These are phyloP conservation scores for Atta texana DNA, from an alignment of 1,140 invertebrate species.

Conservation along the genomic window DNA sequence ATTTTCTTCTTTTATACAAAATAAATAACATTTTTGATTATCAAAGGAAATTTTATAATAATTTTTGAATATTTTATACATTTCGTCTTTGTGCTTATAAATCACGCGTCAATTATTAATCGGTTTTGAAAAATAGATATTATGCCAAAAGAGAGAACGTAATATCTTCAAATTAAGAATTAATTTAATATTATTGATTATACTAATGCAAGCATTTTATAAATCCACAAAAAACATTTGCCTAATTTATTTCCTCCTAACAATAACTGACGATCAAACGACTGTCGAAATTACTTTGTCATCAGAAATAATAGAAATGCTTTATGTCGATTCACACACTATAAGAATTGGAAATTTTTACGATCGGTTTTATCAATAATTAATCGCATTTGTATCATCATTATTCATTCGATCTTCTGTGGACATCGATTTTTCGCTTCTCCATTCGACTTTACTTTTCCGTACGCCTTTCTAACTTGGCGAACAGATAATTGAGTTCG, in stretches of 20 bases:
- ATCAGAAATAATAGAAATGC: background rate
- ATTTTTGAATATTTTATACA: background rate
- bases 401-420: background rate
- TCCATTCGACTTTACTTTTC: background rate
- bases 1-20: background rate
- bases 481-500: constrained; percentile 32
- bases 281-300: background rate
- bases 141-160: background rate
- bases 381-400: background rate
- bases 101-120: background rate
- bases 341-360: background rate
- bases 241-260: background rate
- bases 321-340: background rate
- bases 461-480: background rate
- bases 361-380: background rate
- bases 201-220: background rate
- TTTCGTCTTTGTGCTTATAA: background rate
- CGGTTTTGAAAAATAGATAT: background rate
- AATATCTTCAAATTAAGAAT: background rate
- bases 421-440: constrained; percentile 23
- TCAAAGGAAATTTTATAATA: background rate
- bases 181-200: background rate
- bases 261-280: background rate
- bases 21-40: background rate
- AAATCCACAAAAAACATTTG: background rate